Percentiles rank a stretch among this genome's conserved stretches.
Evolutionary conservation across 1,140 invertebrate genomes (phyloP).

Genomic region (Ooceraea biroi): DNA sequence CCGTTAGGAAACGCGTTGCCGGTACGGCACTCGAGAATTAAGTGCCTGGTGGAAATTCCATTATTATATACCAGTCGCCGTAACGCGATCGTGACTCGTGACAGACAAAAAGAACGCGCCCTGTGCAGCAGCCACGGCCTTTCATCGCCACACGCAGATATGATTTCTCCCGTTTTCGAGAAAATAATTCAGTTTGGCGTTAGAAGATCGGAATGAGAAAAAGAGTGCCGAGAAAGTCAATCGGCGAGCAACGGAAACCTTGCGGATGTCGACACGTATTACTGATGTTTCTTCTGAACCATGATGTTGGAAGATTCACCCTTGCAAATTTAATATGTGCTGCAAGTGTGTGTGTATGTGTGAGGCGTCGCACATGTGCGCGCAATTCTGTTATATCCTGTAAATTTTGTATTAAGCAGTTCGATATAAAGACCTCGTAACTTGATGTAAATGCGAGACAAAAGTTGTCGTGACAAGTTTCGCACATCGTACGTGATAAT

Average conservation of each 20-base stretch:
- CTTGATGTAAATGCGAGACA: neutral
- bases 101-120: neutral
- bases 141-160: neutral
- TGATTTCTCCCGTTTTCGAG: neutral
- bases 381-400: neutral
- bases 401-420: neutral
- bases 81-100: neutral
- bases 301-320: neutral
- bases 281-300: neutral
- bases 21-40: constrained; percentile 31
- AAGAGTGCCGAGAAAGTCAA: neutral
- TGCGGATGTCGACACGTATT: neutral
- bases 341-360: no score
- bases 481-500: neutral
- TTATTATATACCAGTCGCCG: constrained; percentile 29
- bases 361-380: no score
- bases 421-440: neutral
- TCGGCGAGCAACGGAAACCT: neutral
- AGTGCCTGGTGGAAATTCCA: constrained; percentile 34
- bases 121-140: neutral
- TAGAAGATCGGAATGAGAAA: neutral
- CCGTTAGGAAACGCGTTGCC: constrained; percentile 52
- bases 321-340: neutral
- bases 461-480: neutral
- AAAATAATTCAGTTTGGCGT: neutral